Base-by-base conservation (phyloP, 2,113 vertebrate species). In the Craseonycteris thonglongyai region DNA sequence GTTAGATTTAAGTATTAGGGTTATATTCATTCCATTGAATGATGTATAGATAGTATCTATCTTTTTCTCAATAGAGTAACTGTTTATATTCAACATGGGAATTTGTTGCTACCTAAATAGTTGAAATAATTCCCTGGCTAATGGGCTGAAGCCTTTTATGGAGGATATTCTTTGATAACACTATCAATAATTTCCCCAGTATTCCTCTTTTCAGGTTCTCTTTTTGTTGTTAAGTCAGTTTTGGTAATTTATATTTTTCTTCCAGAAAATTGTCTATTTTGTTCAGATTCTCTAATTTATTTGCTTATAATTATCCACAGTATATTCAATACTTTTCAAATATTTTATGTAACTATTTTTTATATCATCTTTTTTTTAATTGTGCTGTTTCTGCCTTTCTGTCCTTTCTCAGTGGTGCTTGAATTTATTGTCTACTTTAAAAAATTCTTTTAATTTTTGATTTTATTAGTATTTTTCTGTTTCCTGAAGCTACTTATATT, bases 251-350 rank as follows among this genome's bases (percentile, higher is more conserved):
- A 72, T 85, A 59, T 58, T 76, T 82, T 87, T 76, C 22, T 63
- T 22, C 13, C 40, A 80, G n/a, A 92, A 81, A 78, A 74, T 45
- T 47, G 2, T 47, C 33, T 81, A 24, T 93, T 89, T 93, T 83
- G 51, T 74, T 90, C 22, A 95, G 54, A 58, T 91, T 88, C 19
- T 24, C 6, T 28, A 78, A 89, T 84, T 93, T 40, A 68, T 92
- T 94, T 95, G 49, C 56, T 92, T 92, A 40, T 74, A 49, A 88
- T 78, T 94, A 74, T 79, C 16, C 10, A 66, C 54, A 65, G 33
- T 82, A 78, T 54, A 76, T n/a, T 87, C 93, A 54, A 79, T 94
- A 80, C 82, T 68, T 94, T 95, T 74, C 19, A 94, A 69, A 61
- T 79, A 80, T 83, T 87, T 86, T 83, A 68, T 69, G 6, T n/a